phyloP scores from a whole-genome alignment of 2,888 invertebrate species.

The Harpalus rufipes region DNA sequence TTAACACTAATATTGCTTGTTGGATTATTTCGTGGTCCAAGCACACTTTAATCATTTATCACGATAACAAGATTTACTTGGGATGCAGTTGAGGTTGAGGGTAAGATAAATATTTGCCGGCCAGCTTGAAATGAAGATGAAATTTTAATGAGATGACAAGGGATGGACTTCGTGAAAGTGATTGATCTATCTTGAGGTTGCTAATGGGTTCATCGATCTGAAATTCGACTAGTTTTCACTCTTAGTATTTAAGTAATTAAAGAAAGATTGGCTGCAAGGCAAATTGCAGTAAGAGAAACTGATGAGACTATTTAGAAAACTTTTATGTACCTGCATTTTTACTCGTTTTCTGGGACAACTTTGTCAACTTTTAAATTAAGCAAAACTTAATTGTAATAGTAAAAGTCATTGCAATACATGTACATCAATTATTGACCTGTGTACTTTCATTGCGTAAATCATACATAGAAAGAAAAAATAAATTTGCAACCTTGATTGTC shows the following conservation, averaged over 20 bases:
- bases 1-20: background rate
- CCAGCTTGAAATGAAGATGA: background rate
- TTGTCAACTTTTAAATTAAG: background rate
- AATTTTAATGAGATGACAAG: background rate
- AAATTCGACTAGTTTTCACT: constrained; percentile 20
- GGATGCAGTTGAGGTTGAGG: background rate
- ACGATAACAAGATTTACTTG: constrained; percentile 30
- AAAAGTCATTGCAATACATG: background rate
- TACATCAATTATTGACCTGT: background rate
- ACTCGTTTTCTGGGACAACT: background rate
- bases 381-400: background rate
- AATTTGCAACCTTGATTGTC: too few relatives aligned
- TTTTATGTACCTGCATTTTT: constrained; percentile 13
- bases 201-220: constrained; percentile 21
- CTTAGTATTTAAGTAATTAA: constrained; percentile 5
- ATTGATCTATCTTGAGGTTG: background rate
- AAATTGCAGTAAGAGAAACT: constrained; percentile 14
- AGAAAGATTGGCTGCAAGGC: constrained; percentile 20
- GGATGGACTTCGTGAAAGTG: background rate
- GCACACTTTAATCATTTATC: constrained; percentile 44
- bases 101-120: constrained; percentile 8
- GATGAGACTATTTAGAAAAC: constrained; percentile 7
- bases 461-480: too few relatives aligned
- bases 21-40: background rate
- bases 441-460: too few relatives aligned